Percentiles rank a stretch among this genome's conserved stretches.
Evolutionary conservation across 2,797 vertebrate genomes (phyloP).

Genomic region (Amazona ochrocephala): DNA sequence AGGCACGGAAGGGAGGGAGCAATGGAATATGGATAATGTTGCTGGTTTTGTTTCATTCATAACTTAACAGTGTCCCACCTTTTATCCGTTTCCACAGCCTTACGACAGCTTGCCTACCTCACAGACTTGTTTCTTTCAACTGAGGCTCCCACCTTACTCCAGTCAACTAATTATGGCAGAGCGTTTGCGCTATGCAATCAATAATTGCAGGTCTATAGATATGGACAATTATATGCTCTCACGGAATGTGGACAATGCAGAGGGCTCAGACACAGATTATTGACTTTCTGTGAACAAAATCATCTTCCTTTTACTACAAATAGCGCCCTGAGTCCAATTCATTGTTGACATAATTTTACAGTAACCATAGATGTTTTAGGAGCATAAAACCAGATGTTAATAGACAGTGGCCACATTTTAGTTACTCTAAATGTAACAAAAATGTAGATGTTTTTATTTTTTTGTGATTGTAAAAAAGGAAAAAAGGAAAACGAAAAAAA

Average conservation of each 20-base stretch:
- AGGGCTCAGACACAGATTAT: slow-evolving; percentile 87
- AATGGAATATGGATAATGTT: background rate
- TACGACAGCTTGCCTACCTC: slow-evolving; percentile 89
- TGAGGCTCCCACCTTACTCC: slow-evolving; percentile 85
- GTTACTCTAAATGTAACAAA: slow-evolving; percentile 81
- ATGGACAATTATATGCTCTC: slow-evolving; percentile 90
- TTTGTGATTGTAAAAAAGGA: slow-evolving; percentile 85
- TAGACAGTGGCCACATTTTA: slow-evolving; percentile 81
- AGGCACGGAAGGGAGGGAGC: background rate
- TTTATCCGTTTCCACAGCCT: slow-evolving; percentile 77
- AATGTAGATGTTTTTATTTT: slow-evolving; percentile 85
- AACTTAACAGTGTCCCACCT: background rate
- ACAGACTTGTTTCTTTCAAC: slow-evolving; percentile 89
- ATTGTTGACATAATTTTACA: slow-evolving; percentile 69
- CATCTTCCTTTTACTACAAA: slow-evolving; percentile 43
- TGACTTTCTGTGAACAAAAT: slow-evolving; percentile 67
- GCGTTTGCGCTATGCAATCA: slow-evolving; percentile 87
- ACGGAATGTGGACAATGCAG: slow-evolving; percentile 84
- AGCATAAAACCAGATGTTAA: slow-evolving; percentile 70
- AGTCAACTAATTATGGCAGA: slow-evolving; percentile 86
- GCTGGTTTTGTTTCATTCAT: background rate
- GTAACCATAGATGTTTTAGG: slow-evolving; percentile 80
- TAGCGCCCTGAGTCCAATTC: slow-evolving; percentile 54
- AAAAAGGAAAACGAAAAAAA: slow-evolving; percentile 67
- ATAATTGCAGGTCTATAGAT: slow-evolving; percentile 87